These are phyloP conservation scores for Tipula helvola DNA, from an alignment of 2,888 invertebrate species.

Conservation along the genomic window DNA sequence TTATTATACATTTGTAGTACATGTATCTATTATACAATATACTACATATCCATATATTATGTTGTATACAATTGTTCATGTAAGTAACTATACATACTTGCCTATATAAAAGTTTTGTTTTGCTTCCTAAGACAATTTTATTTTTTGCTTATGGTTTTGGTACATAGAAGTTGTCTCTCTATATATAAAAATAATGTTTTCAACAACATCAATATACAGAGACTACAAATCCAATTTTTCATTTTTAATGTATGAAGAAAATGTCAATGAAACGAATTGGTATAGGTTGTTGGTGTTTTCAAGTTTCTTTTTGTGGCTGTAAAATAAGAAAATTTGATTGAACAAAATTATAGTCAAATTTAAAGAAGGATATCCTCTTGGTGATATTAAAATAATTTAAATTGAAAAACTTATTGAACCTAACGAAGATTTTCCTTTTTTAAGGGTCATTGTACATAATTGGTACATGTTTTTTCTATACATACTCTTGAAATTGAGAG, in stretches of 20 bases:
- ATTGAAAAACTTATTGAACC: constrained; percentile 4
- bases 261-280: background rate
- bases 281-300: background rate
- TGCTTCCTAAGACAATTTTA: background rate
- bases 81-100: background rate
- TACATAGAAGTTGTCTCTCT: background rate
- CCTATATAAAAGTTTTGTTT: background rate
- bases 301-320: background rate
- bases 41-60: background rate
- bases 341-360: constrained; percentile 4
- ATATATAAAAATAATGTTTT: background rate
- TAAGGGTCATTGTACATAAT: background rate
- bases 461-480: background rate
- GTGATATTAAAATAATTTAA: constrained; percentile 4
- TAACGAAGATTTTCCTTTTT: background rate
- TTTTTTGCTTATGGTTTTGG: background rate
- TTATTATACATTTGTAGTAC: background rate
- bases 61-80: background rate
- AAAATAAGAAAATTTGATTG: background rate
- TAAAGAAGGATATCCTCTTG: background rate
- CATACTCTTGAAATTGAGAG: background rate
- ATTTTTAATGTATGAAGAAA: background rate
- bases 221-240: background rate
- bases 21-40: background rate
- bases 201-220: background rate